Evolutionary conservation across 2,888 invertebrate genomes (phyloP).

Genomic region (Creontiades dilutus): DNA sequence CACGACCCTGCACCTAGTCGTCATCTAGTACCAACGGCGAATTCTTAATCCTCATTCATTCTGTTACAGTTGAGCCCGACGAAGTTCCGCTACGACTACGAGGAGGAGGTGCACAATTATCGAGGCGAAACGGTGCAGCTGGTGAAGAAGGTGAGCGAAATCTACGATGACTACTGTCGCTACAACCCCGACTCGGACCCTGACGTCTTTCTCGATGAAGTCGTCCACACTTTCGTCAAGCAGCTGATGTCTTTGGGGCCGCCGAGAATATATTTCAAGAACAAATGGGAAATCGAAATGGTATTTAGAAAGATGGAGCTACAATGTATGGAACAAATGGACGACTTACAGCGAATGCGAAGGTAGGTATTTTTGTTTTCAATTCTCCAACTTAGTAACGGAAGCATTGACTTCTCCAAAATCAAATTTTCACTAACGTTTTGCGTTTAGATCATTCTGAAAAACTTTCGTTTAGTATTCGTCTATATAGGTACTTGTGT

Average conservation of each 20-base stretch:
- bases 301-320: constrained; percentile 74
- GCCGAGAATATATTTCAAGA: constrained; percentile 73
- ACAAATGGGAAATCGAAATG: constrained; percentile 73
- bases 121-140: constrained; percentile 46
- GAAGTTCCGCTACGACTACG: constrained; percentile 63
- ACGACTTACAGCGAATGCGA: constrained; percentile 44
- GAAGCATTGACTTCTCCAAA: no score
- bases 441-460: no score
- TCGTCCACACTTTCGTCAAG: constrained; percentile 69
- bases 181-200: constrained; percentile 66
- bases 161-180: constrained; percentile 61
- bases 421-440: no score
- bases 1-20: no score
- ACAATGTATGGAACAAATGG: constrained; percentile 68
- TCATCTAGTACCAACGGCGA: no score
- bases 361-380: background rate
- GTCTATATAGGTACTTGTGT: no score
- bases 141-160: constrained; percentile 54
- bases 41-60: no score
- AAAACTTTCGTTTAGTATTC: no score
- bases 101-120: constrained; percentile 62
- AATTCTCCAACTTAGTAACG: no score
- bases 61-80: constrained; percentile 63
- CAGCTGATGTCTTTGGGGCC: constrained; percentile 70
- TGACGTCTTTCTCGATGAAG: constrained; percentile 67